Percentiles rank a stretch among this genome's conserved stretches.
These are phyloP conservation scores for Drosophila quadrilineata DNA, from an alignment of 1,140 invertebrate species.

Conservation along the genomic window DNA sequence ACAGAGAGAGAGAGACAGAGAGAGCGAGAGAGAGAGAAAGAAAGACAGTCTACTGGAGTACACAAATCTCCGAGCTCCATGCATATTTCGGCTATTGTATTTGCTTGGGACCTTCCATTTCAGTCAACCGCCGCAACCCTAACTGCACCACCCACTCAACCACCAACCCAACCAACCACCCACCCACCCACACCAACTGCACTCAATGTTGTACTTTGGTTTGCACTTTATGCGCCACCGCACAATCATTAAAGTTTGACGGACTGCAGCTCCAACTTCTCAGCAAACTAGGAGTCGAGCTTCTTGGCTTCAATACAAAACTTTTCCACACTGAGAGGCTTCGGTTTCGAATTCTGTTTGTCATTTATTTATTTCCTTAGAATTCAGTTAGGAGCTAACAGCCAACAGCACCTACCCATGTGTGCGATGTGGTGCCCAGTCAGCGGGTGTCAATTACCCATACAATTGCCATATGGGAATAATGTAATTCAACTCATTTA, in stretches of 20 bases:
- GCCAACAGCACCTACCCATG: conserved; percentile 14
- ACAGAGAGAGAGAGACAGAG: background rate
- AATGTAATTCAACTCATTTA: background rate
- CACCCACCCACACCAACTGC: background rate
- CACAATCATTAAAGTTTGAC: conserved; percentile 71
- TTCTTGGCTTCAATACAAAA: conserved; percentile 28
- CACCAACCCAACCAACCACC: background rate
- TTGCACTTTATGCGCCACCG: conserved; percentile 66
- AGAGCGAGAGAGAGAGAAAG: too few relatives aligned
- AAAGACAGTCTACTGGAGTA: background rate
- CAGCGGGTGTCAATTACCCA: conserved; percentile 46
- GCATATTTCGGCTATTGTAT: conserved; percentile 18
- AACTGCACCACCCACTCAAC: background rate
- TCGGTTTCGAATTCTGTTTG: conserved; percentile 46
- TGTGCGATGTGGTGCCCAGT: conserved; percentile 28
- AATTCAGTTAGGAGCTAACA: conserved; percentile 4
- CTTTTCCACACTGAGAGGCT: conserved; percentile 36
- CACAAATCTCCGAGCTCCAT: conserved; percentile 22
- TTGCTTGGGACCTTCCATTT: background rate
- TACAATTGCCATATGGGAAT: conserved; percentile 27
- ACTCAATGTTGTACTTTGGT: conserved; percentile 69
- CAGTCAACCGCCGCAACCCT: background rate
- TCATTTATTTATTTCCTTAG: conserved; percentile 35
- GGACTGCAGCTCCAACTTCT: too few relatives aligned
- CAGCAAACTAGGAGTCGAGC: conserved; percentile 5